Percentiles rank a stretch among this genome's conserved stretches.
phyloP scores from a whole-genome alignment of 2,888 invertebrate genomes.

The Cephalotes varians region DNA sequence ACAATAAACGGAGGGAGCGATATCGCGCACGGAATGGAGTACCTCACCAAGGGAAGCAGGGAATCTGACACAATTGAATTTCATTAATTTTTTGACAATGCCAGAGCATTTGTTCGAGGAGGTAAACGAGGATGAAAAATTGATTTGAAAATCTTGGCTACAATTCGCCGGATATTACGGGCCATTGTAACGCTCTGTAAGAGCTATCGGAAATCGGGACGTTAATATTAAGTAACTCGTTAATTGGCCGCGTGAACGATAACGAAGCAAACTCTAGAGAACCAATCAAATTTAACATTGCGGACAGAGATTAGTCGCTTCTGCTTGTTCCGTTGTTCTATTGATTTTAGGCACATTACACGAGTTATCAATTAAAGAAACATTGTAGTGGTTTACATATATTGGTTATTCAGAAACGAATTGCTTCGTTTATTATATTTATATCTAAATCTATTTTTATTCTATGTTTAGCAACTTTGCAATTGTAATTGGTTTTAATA shows the following conservation, averaged over 20 bases:
- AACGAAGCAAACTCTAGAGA: conserved; percentile 33
- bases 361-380: not conserved
- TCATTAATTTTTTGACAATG: conserved; percentile 20
- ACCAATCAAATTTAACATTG: conserved; percentile 44
- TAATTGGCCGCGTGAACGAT: conserved; percentile 35
- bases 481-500: not conserved
- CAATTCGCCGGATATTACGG: not conserved
- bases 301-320: not conserved
- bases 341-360: conserved; percentile 23
- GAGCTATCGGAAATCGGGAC: conserved; percentile 45
- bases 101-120: not conserved
- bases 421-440: not conserved
- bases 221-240: conserved; percentile 47
- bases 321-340: conserved; percentile 20
- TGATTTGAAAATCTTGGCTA: conserved; percentile 23
- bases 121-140: conserved; percentile 8
- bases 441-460: not conserved
- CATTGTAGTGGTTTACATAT: not conserved
- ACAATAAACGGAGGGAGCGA: not conserved
- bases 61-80: conserved; percentile 12
- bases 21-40: not conserved
- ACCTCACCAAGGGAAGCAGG: not conserved
- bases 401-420: not conserved
- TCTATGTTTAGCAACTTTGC: not conserved
- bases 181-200: conserved; percentile 9